phyloP scores from a whole-genome alignment of 2,113 vertebrate genomes.

The Pao palembangensis region DNA sequence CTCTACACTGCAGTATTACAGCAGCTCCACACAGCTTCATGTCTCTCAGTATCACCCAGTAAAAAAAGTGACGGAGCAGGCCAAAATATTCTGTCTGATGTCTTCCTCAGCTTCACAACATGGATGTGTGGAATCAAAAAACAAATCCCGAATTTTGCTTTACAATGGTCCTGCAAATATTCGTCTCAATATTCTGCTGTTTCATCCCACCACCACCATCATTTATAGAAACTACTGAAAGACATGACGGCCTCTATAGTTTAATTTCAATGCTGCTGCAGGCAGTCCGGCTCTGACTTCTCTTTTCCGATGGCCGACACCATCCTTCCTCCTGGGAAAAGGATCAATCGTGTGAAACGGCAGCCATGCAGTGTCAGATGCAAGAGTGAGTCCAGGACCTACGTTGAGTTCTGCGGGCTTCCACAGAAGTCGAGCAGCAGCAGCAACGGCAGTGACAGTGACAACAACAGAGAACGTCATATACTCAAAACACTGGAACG shows the following conservation, averaged over 20 bases:
- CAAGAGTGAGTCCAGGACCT: constrained; percentile 69
- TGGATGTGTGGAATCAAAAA: no score
- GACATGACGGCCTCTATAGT: neutral
- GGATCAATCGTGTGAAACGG: constrained; percentile 40
- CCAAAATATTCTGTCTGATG: no score
- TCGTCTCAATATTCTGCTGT: no score
- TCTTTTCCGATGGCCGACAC: constrained; percentile 24
- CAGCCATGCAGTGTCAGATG: constrained; percentile 61
- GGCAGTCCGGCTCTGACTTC: constrained; percentile 4
- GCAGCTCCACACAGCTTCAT: constrained; percentile 2
- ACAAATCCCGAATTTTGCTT: no score
- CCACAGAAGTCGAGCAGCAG: constrained; percentile 73
- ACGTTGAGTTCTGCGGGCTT: constrained; percentile 79
- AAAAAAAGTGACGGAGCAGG: no score
- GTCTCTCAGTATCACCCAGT: constrained; percentile 11
- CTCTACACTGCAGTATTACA: constrained; percentile 1
- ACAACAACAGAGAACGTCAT: constrained; percentile 75
- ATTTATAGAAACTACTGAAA: constrained; percentile 14
- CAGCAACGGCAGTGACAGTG: constrained; percentile 64
- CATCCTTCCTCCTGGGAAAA: constrained; percentile 40
- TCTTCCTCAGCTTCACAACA: no score
- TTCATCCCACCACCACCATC: constrained; percentile 2
- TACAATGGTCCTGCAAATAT: no score
- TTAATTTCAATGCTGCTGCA: no score
- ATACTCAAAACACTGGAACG: constrained; percentile 66